These are phyloP conservation scores for Sinosuthora webbiana DNA, from an alignment of 2,113 vertebrate genomes.

Conservation along the genomic window DNA sequence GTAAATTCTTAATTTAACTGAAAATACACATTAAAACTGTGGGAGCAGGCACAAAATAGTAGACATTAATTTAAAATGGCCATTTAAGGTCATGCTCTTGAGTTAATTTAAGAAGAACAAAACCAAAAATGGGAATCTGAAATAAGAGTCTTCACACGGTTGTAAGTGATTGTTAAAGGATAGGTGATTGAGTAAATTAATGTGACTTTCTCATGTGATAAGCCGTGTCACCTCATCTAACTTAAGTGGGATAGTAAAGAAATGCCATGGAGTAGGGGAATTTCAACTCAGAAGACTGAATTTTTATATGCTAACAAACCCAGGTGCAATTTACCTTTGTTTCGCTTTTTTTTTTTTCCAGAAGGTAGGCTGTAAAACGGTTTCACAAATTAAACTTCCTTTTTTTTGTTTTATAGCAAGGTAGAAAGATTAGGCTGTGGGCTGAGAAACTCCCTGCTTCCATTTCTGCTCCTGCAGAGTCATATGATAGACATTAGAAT, in stretches of 20 bases:
- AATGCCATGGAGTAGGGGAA: not conserved
- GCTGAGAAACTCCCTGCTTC: not conserved
- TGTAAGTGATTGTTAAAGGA: not conserved
- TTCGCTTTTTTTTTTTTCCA: not conserved
- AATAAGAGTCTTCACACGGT: not conserved
- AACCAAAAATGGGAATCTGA: not conserved
- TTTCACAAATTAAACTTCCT: not conserved
- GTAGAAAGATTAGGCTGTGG: not conserved
- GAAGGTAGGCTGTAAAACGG: not conserved
- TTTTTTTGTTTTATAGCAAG: conserved; percentile 31
- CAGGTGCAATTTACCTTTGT: not conserved
- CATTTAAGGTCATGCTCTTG: not conserved
- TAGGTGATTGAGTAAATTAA: not conserved
- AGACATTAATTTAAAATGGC: not conserved
- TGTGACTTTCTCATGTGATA: not conserved
- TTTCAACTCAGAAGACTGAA: not conserved
- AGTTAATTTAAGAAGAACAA: not conserved
- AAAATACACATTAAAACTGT: not conserved
- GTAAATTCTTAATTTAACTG: not conserved
- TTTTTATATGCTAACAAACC: not conserved
- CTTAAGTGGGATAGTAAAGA: not conserved
- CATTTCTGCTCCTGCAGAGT: conserved; percentile 9
- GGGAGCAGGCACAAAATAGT: not conserved
- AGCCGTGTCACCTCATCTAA: not conserved
- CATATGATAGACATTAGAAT: conserved; percentile 26